Evolutionary conservation across 1,140 invertebrate species (phyloP).

Genomic region (Heliconius nattereri): DNA sequence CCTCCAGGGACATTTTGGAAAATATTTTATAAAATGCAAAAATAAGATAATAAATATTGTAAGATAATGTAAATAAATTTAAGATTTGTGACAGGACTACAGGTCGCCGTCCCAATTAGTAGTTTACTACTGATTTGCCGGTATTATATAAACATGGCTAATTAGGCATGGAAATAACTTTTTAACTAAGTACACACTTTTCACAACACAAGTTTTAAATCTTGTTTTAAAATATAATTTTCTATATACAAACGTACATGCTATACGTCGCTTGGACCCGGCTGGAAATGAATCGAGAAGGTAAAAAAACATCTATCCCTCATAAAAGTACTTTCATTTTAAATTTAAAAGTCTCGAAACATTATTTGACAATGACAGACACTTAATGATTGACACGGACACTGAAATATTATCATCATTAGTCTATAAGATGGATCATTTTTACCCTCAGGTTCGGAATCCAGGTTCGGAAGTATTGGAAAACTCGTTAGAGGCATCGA

Average conservation of each 20-base stretch:
- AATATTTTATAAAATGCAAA: conserved; percentile 12
- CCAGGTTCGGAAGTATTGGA: conserved; percentile 19
- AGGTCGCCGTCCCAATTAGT: not conserved
- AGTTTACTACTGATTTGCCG: not conserved
- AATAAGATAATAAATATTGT: not conserved
- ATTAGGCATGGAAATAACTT: not conserved
- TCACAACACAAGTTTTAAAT: too few species aligned
- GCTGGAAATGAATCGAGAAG: too few species aligned
- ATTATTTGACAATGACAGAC: conserved; percentile 10
- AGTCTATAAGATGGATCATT: conserved; percentile 36
- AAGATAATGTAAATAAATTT: not conserved
- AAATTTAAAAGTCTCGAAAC: not conserved
- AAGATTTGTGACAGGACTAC: not conserved
- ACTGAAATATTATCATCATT: conserved; percentile 38
- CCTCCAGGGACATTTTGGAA: not conserved
- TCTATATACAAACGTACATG: too few species aligned
- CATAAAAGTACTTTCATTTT: not conserved
- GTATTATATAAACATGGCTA: not conserved
- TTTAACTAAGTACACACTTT: not conserved
- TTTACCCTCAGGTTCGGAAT: conserved; percentile 13
- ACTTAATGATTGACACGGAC: conserved; percentile 18
- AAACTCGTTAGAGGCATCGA: conserved; percentile 17
- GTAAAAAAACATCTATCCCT: not conserved
- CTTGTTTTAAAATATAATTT: too few species aligned
- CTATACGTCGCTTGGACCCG: too few species aligned